Conservation (phyloP, 53 echinoderm and acorn worm genomes). For the Echinometra lucunter region DNA sequence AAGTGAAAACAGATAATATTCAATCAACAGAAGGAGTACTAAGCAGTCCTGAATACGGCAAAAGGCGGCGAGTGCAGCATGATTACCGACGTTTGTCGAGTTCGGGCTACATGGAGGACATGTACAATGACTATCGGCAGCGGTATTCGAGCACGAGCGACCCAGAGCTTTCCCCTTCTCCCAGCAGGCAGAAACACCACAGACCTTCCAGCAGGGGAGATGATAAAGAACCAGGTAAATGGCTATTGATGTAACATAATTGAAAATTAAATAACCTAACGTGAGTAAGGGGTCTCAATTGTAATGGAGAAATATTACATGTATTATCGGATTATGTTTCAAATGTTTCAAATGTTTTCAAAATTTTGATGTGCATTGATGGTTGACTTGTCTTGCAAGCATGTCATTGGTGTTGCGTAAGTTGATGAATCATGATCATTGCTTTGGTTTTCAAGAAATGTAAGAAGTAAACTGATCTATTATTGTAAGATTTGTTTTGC, state of each 20-base stretch:
- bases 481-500: no score
- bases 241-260: not conserved
- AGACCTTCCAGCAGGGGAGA: conserved; percentile 64
- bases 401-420: no score
- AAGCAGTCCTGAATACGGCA: conserved; percentile 87
- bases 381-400: no score
- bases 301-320: no score
- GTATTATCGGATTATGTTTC: no score
- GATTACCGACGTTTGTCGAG: conserved; percentile 97
- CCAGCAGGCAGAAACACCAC: conserved; percentile 67
- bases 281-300: no score
- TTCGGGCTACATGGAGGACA: conserved; percentile 95
- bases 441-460: no score
- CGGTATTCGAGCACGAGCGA: conserved; percentile 95
- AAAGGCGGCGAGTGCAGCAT: conserved; percentile 91
- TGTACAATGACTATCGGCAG: conserved; percentile 88
- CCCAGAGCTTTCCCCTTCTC: conserved; percentile 90
- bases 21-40: conserved; percentile 56
- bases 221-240: conserved; percentile 47
- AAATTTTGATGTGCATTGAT: no score
- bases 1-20: conserved; percentile 50
- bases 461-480: no score
- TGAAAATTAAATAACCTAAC: no score
- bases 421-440: no score
- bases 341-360: no score